Conservation (phyloP, 2,113 vertebrate genomes). For the Lota lota region DNA sequence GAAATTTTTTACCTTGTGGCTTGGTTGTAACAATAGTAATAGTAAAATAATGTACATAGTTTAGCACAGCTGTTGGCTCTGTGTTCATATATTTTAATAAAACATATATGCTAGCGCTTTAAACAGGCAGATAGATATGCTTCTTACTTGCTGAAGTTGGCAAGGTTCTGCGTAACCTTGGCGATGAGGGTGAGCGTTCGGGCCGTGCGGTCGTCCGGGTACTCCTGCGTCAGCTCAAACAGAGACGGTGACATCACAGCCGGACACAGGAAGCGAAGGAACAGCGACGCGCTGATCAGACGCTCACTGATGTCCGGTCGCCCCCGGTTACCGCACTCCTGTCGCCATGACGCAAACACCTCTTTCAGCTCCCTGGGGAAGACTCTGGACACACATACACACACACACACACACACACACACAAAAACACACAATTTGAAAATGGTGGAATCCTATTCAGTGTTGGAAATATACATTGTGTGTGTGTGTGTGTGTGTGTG, state of each 20-base stretch:
- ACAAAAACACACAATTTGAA: not conserved
- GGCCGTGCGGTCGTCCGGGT: slow-evolving; percentile 91
- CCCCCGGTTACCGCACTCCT: slow-evolving; percentile 90
- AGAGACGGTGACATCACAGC: slow-evolving; percentile 97
- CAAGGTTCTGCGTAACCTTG: slow-evolving; percentile 97
- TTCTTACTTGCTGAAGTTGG: slow-evolving; percentile 96
- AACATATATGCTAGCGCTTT: not conserved
- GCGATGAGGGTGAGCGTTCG: slow-evolving; percentile 95
- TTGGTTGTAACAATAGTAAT: too few relatives aligned
- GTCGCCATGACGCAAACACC: slow-evolving; percentile 95
- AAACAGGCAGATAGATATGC: not conserved
- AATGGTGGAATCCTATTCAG: too few relatives aligned
- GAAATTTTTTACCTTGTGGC: too few relatives aligned
- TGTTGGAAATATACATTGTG: too few relatives aligned
- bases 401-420: not conserved
- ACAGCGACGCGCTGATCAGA: slow-evolving; percentile 95
- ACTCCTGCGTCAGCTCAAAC: slow-evolving; percentile 93
- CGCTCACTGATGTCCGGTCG: slow-evolving; percentile 94
- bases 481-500: too few relatives aligned
- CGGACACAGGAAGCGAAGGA: slow-evolving; percentile 95
- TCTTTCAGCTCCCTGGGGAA: slow-evolving; percentile 96
- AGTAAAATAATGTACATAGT: too few relatives aligned
- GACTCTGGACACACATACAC: slow-evolving; percentile 73
- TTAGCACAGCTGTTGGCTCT: too few relatives aligned
- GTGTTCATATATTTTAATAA: not conserved